Percentiles rank a stretch among this genome's conserved stretches.
phyloP scores from a whole-genome alignment of 2,888 invertebrate genomes.

The Chrysomela aeneicollis region DNA sequence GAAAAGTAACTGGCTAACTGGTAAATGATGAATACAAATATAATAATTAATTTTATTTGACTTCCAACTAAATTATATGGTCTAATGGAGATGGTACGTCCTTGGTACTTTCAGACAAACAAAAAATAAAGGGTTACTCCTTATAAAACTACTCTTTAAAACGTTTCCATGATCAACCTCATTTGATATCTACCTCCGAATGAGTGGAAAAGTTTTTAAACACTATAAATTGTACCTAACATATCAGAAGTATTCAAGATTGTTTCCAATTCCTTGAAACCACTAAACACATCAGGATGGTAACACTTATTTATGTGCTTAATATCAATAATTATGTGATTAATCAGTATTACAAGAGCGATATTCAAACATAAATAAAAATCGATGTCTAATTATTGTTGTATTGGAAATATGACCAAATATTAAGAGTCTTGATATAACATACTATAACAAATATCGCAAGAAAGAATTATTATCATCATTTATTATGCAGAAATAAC shows the following conservation, averaged over 20 bases:
- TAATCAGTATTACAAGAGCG: background rate
- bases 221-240: too few relatives aligned
- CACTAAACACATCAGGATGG: background rate
- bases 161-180: too few relatives aligned
- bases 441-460: background rate
- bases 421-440: background rate
- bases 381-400: background rate
- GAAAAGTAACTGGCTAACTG: too few relatives aligned
- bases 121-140: too few relatives aligned
- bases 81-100: too few relatives aligned
- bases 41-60: too few relatives aligned
- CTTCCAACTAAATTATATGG: too few relatives aligned
- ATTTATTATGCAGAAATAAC: background rate
- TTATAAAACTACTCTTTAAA: too few relatives aligned
- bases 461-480: background rate
- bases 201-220: too few relatives aligned
- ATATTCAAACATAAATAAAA: constrained; percentile 4
- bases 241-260: background rate
- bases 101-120: too few relatives aligned
- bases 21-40: too few relatives aligned
- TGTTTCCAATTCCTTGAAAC: background rate
- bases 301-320: background rate
- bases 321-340: background rate
- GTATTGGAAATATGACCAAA: background rate
- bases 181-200: too few relatives aligned